Conservation (phyloP, 2,888 invertebrate genomes). For the Meghimatium bilineatum region DNA sequence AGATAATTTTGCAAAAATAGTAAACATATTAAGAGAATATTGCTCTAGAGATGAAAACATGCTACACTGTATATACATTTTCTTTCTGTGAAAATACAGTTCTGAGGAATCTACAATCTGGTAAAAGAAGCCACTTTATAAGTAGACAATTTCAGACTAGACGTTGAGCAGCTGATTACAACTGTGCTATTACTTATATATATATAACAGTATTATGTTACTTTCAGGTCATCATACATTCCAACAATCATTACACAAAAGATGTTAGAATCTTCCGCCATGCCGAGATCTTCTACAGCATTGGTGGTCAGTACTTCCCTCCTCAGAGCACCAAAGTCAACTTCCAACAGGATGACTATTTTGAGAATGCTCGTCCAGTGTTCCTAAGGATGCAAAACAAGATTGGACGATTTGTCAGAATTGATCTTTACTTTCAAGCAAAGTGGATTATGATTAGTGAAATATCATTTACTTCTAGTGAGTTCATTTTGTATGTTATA, state of each 20-base stretch:
- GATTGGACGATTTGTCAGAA: slow-evolving; percentile 88
- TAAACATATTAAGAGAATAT: too few species aligned
- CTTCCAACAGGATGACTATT: slow-evolving; percentile 86
- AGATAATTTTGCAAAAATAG: too few species aligned
- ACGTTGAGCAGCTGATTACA: too few species aligned
- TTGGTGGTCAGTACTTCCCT: slow-evolving; percentile 87
- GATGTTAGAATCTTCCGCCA: slow-evolving; percentile 91
- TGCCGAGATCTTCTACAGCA: slow-evolving; percentile 85
- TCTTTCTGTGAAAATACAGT: too few species aligned
- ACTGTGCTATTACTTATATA: not conserved
- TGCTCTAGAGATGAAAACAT: too few species aligned
- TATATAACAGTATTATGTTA: not conserved
- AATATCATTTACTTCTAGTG: slow-evolving; percentile 90
- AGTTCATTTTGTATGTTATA: too few species aligned
- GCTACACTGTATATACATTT: too few species aligned
- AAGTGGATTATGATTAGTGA: slow-evolving; percentile 94
- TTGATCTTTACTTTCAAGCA: slow-evolving; percentile 86
- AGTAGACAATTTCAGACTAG: too few species aligned
- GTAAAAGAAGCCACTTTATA: too few species aligned
- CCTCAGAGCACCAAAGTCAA: slow-evolving; percentile 84
- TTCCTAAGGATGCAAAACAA: slow-evolving; percentile 88
- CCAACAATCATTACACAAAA: slow-evolving; percentile 90
- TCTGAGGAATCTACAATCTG: too few species aligned
- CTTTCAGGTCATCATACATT: slow-evolving; percentile 82
- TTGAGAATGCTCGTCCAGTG: slow-evolving; percentile 89